A percentile compares a stretch with the other conserved stretches of the same genome.
phyloP scores from a whole-genome alignment of 2,113 vertebrate species.

The Eidolon helvum region DNA sequence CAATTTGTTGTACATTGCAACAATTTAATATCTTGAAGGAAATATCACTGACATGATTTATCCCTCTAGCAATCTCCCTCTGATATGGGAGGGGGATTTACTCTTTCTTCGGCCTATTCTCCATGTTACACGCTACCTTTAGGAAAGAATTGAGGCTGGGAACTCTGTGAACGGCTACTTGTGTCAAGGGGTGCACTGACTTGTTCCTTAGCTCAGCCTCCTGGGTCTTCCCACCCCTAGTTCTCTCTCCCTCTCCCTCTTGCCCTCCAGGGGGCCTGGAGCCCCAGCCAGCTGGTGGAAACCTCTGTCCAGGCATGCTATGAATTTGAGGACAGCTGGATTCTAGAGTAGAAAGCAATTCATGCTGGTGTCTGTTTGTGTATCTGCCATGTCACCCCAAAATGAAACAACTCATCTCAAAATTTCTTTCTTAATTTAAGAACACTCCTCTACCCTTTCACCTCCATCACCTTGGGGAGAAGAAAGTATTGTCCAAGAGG shows the following conservation, averaged over 20 bases:
- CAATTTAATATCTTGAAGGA: conserved; percentile 74
- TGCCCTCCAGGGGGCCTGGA: conserved; percentile 69
- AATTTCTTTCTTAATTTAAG: conserved; percentile 36
- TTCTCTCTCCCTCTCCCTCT: conserved; percentile 21
- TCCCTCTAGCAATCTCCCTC: conserved; percentile 65
- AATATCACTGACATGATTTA: conserved; percentile 65
- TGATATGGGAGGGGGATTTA: conserved; percentile 38
- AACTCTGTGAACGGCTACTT: conserved; percentile 32
- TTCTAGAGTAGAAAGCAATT: conserved; percentile 45
- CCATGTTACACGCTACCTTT: conserved; percentile 39
- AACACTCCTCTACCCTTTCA: neutral
- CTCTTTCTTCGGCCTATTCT: conserved; percentile 56
- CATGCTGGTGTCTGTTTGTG: conserved; percentile 32
- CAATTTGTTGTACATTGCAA: conserved; percentile 71
- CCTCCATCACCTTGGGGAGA: conserved; percentile 1
- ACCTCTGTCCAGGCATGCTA: conserved; percentile 75
- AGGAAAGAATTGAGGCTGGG: conserved; percentile 55
- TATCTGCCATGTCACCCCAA: conserved; percentile 56
- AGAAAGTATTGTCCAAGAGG: neutral
- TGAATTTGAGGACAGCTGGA: conserved; percentile 72
- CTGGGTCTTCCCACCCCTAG: neutral
- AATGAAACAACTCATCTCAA: conserved; percentile 45
- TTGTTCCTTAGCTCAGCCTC: conserved; percentile 39
- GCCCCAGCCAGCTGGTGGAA: conserved; percentile 74
- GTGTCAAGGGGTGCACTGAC: conserved; percentile 58